These are phyloP conservation scores for Bombus sylvicola DNA, from an alignment of 1,140 invertebrate species.

Conservation along the genomic window DNA sequence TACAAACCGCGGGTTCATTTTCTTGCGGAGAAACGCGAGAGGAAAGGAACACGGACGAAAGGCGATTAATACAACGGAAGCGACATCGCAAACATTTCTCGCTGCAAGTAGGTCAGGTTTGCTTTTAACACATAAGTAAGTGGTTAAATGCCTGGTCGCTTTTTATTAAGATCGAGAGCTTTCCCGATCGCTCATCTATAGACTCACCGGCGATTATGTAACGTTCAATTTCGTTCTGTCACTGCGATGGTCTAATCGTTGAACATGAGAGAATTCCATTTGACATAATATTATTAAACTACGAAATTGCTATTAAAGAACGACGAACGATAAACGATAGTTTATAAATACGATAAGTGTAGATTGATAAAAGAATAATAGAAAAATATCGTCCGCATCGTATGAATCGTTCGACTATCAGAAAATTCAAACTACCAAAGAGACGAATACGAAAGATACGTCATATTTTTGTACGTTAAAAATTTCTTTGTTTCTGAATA, in stretches of 20 bases:
- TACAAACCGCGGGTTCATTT: background rate
- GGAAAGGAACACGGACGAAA: background rate
- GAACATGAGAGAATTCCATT: background rate
- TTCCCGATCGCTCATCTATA: background rate
- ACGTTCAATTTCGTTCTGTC: background rate
- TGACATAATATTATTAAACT: background rate
- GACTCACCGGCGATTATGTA: background rate
- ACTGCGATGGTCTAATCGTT: too few species aligned
- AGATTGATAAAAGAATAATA: too few species aligned
- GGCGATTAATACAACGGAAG: conserved; percentile 7
- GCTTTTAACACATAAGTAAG: background rate
- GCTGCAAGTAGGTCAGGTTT: conserved; percentile 11
- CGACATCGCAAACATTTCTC: conserved; percentile 4
- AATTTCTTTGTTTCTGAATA: too few species aligned
- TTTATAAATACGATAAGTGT: too few species aligned
- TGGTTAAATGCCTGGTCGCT: background rate
- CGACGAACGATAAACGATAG: too few species aligned
- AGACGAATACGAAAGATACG: too few species aligned
- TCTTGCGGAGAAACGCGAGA: background rate
- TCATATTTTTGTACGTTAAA: too few species aligned
- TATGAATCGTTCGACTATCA: too few species aligned
- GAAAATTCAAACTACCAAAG: too few species aligned
- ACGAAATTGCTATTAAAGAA: background rate
- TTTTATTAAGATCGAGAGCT: conserved; percentile 4
- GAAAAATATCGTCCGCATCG: too few species aligned